Percentiles rank a stretch among this genome's conserved stretches.
These are phyloP conservation scores for Parauchenoglanis ngamensis DNA, from an alignment of 2,797 vertebrate species.

Conservation along the genomic window DNA sequence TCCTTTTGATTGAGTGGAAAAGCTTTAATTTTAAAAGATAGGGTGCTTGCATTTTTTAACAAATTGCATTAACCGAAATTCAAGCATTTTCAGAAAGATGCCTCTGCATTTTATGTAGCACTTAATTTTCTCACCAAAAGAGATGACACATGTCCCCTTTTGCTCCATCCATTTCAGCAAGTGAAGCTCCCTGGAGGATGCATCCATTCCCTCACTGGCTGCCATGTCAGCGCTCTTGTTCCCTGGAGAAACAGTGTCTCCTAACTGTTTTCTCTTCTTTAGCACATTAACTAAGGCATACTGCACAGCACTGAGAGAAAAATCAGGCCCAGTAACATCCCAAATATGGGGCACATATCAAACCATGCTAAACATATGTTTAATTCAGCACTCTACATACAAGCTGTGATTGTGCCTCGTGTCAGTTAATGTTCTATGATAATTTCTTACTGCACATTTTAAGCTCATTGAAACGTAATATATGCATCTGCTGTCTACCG, in stretches of 20 bases:
- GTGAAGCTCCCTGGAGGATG: conserved; percentile 41
- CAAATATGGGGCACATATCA: conserved; percentile 31
- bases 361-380: conserved; percentile 32
- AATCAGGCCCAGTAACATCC: conserved; percentile 30
- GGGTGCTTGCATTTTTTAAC: background rate
- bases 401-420: conserved; percentile 1
- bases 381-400: conserved; percentile 40
- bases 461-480: background rate
- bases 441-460: conserved; percentile 11
- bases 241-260: conserved; percentile 35
- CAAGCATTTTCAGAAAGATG: background rate
- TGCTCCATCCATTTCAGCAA: conserved; percentile 41
- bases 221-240: conserved; percentile 40
- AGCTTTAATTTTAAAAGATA: background rate
- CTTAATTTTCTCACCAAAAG: conserved; percentile 42
- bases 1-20: background rate
- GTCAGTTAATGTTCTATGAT: conserved; percentile 22
- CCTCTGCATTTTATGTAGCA: conserved; percentile 31
- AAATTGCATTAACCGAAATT: background rate
- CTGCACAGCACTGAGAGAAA: conserved; percentile 25
- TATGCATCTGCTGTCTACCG: background rate
- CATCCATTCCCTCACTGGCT: conserved; percentile 42
- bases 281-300: conserved; percentile 51
- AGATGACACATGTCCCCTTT: conserved; percentile 28
- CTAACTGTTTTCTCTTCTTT: conserved; percentile 46